Percentiles rank a stretch among this genome's conserved stretches.
phyloP scores from a whole-genome alignment of 2,113 vertebrate genomes.

The Oenanthe melanoleuca region DNA sequence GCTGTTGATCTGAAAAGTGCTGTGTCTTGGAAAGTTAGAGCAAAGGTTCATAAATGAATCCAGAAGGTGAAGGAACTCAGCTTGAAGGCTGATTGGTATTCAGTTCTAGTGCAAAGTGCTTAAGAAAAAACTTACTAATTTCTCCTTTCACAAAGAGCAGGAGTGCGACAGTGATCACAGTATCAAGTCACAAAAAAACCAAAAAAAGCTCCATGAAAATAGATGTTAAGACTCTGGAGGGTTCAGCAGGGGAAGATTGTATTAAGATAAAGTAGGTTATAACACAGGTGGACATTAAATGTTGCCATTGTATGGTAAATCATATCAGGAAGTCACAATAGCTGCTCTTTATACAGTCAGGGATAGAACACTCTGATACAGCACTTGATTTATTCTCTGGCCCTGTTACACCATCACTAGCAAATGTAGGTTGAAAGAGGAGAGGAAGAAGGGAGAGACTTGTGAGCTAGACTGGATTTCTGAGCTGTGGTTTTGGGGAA shows the following conservation, averaged over 20 bases:
- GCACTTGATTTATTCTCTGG: neutral
- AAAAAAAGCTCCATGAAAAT: conserved; percentile 63
- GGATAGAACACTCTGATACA: neutral
- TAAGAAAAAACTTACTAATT: conserved; percentile 78
- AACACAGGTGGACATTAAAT: conserved; percentile 52
- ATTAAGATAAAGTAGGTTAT: conserved; percentile 80
- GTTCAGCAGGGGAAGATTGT: conserved; percentile 73
- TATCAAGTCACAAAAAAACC: conserved; percentile 68
- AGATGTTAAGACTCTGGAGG: conserved; percentile 67
- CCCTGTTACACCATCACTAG: neutral
- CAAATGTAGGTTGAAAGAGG: neutral
- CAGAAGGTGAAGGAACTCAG: neutral
- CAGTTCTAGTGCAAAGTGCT: conserved; percentile 38
- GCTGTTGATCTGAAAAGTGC: neutral
- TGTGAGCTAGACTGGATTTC: neutral
- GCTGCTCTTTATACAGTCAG: conserved; percentile 13
- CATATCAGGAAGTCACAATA: conserved; percentile 57
- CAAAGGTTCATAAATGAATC: conserved; percentile 34
- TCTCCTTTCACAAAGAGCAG: conserved; percentile 69
- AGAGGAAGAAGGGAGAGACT: neutral
- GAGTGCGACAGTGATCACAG: conserved; percentile 72
- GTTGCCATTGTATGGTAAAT: conserved; percentile 69
- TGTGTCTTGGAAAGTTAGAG: conserved; percentile 20
- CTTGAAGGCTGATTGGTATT: conserved; percentile 58
- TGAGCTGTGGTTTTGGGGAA: neutral